Percentiles rank a stretch among this genome's conserved stretches.
These are phyloP conservation scores for Phrynocephalus guinanensis DNA, from an alignment of 2,797 vertebrate species.

Conservation along the genomic window DNA sequence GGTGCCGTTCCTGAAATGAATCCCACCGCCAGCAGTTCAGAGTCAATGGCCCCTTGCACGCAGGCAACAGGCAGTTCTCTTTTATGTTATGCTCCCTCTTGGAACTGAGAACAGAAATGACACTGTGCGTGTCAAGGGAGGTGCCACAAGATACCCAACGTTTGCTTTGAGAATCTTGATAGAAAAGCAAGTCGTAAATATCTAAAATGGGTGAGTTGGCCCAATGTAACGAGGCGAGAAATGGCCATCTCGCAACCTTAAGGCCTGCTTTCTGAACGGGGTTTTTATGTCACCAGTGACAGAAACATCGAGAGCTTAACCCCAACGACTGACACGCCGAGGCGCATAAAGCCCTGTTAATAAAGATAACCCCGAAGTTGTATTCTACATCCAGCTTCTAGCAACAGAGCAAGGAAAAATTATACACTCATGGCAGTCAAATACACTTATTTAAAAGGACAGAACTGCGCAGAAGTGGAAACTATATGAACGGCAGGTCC, in stretches of 20 bases:
- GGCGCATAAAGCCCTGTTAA: not conserved
- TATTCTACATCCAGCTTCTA: constrained; percentile 25
- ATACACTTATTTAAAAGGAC: constrained; percentile 22
- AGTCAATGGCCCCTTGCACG: not conserved
- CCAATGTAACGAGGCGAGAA: not conserved
- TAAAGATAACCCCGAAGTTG: constrained; percentile 34
- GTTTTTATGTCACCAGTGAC: not conserved
- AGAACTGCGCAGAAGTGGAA: constrained; percentile 24
- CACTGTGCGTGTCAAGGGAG: too few relatives aligned
- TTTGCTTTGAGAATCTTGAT: not conserved
- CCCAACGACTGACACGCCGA: not conserved
- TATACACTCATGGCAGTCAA: not conserved
- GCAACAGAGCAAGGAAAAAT: constrained; percentile 29
- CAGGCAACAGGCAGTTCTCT: fast-evolving
- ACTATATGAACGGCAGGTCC: constrained; percentile 57
- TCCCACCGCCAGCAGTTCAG: not conserved
- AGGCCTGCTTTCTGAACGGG: not conserved
- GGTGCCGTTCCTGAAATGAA: constrained; percentile 89
- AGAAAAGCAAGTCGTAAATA: not conserved
- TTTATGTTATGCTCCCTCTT: not conserved
- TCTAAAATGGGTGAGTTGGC: not conserved
- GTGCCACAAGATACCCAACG: not conserved
- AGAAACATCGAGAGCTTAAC: not conserved
- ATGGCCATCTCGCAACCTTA: not conserved
- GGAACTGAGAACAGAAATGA: not conserved